Base-by-base conservation (phyloP, 1,140 invertebrate genomes). In the Adoxophyes honmai region DNA sequence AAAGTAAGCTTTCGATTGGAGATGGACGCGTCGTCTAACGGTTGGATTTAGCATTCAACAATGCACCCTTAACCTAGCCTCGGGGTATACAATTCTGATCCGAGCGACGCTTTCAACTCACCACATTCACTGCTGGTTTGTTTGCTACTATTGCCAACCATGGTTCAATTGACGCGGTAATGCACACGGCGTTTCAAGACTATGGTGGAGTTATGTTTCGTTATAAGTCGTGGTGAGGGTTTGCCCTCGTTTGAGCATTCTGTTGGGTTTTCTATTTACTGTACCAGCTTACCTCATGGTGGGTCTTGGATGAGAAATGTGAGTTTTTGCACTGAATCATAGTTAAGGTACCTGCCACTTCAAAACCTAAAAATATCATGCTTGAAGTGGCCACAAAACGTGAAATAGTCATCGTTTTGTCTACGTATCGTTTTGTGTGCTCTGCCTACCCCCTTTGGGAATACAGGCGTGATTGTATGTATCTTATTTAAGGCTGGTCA, bases 41-140 rank as follows among this genome's bases (percentile, higher is more conserved):
- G 62, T 74, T 79, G 77, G 77, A 66, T 68, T 66, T 72, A 70
- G 70, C 63, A 66, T 70, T 77, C 65, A 67, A 83, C 81, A 81
- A 85, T 86, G 85, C 85, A 86, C 85, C 81, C 82, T 86, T 78
- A 83, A 80, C 79, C 77, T 83, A 82, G 79, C 82, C 78, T 73
- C 73, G 58, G 64, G 72, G 61, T 61, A 59, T 68, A 55, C 66
- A 61, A 64, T 37, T 60, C 13, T 57, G 60, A 54, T 57, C 39
- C 65, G 15, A 56, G 57, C 55, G 34, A 8, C 6, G 21, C 59
- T 18, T 28, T 16, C 34, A 34, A 61, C 34, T 56, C 54, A 58
- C 35, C 14, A 42, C 39, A 16, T 78, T 42, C 70, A 84, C 69
- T 78, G 68, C 75, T 52, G 52, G n/a, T 52, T 66, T 15, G 14